Base-by-base conservation (phyloP, 2,888 invertebrate genomes). In the Tuberolachnus salignus region DNA sequence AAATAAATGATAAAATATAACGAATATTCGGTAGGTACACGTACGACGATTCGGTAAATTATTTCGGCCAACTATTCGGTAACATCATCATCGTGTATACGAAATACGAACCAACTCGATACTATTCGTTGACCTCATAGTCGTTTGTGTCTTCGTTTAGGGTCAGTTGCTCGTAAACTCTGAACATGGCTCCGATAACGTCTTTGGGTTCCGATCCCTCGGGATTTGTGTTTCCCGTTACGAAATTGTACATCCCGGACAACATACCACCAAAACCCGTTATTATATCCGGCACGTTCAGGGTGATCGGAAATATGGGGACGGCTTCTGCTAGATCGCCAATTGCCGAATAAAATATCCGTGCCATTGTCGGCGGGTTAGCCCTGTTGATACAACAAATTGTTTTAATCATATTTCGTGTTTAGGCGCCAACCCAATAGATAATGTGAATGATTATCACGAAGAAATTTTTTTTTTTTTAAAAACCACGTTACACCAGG, bases 271-370 rank as follows among this genome's bases (percentile, higher is more conserved):
- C 51, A 26, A 84, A 83, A 13, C 83, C 82, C 16, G 86, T 84
- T 72, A 90, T 85, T 0, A 88, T 85, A 82, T 90, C 89, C 3
- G 90, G 90, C 0, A 91, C 88, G 83, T 90, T 91, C 1, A 91
- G 85, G 85, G 90, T 89, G 73, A 91, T 85, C 0, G 91, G 91
- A 23, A 91, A 85, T 83, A 88, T 89, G 0, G 88, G 88, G 3
- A 80, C 64, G 8, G 64, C 19, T 42, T 73, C 73, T 0, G 75
- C 64, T 3, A 80, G 10, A 34, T 80, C 75, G 10, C 80, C 80
- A 1, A 80, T 26, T 0, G 80, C 80, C 16, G 80, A 75, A 23
- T 75, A 80, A 49, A 80, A 78, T 19, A 80, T 78, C 49, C 75
- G 8, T 13, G 78, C 57, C 59, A 78, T 44, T 23, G 42, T 51